Percentiles rank a stretch among this genome's conserved stretches.
phyloP scores from a whole-genome alignment of 1,140 invertebrate species.

The Cotesia typhae region DNA sequence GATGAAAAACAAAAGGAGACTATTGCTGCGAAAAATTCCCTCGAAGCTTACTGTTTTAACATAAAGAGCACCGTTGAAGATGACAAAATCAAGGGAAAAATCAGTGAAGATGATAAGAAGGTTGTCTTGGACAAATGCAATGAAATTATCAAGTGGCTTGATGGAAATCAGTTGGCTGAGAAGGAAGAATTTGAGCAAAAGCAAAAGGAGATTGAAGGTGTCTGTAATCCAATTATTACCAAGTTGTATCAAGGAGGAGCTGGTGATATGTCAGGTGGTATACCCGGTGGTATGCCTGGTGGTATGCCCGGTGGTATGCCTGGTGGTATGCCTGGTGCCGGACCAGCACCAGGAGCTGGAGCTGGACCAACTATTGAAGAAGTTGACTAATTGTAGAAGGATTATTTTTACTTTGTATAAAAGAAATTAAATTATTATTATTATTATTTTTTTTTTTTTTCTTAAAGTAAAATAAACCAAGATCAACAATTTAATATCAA shows the following conservation, averaged over 20 bases:
- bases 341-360: background rate
- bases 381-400: background rate
- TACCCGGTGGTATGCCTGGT: too few relatives aligned
- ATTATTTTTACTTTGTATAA: too few relatives aligned
- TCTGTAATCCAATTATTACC: constrained; percentile 67
- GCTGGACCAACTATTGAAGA: background rate
- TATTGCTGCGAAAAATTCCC: constrained; percentile 72
- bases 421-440: too few relatives aligned
- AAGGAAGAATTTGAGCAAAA: constrained; percentile 72
- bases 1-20: constrained; percentile 70
- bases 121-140: constrained; percentile 57
- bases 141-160: constrained; percentile 51
- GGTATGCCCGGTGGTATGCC: background rate
- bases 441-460: too few relatives aligned
- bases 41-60: constrained; percentile 78
- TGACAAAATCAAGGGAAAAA: constrained; percentile 42
- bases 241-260: constrained; percentile 58
- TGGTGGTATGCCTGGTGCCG: background rate
- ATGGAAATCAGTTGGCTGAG: constrained; percentile 69
- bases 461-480: too few relatives aligned
- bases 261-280: too few relatives aligned
- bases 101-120: constrained; percentile 51
- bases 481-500: too few relatives aligned
- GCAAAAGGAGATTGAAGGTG: constrained; percentile 65
- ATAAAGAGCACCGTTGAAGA: constrained; percentile 43